These are phyloP conservation scores for Candidula unifasciata DNA, from an alignment of 2,888 invertebrate genomes.

Conservation along the genomic window DNA sequence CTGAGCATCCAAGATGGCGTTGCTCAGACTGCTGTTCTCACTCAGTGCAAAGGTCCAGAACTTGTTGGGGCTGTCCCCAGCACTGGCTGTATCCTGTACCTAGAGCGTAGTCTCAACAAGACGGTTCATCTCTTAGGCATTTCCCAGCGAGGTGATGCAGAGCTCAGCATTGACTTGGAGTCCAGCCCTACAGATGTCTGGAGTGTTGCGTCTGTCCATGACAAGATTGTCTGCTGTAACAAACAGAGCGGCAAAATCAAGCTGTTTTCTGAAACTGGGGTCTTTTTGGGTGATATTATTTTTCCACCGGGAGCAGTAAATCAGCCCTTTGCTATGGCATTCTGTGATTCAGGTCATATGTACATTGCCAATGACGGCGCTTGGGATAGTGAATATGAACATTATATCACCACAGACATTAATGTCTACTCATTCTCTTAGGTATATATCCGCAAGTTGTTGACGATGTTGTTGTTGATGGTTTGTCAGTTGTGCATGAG, in stretches of 20 bases:
- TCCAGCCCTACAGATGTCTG: slow-evolving; percentile 38
- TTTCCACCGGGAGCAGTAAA: slow-evolving; percentile 26
- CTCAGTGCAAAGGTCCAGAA: slow-evolving; percentile 34
- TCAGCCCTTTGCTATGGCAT: slow-evolving; percentile 44
- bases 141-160: slow-evolving; percentile 1
- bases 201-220: slow-evolving; percentile 36
- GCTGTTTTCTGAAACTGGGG: slow-evolving; percentile 19
- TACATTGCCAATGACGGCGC: slow-evolving; percentile 47
- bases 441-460: not conserved
- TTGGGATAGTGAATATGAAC: slow-evolving; percentile 45
- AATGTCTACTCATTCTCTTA: slow-evolving; percentile 40
- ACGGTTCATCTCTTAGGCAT: slow-evolving; percentile 29
- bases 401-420: slow-evolving; percentile 46
- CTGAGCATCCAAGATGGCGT: slow-evolving; percentile 29
- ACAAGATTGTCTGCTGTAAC: slow-evolving; percentile 40
- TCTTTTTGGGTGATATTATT: not conserved
- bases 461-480: not conserved
- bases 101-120: slow-evolving; percentile 26
- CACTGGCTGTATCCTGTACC: slow-evolving; percentile 31
- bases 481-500: not conserved
- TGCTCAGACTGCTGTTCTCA: slow-evolving; percentile 9
- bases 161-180: slow-evolving; percentile 17
- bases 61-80: slow-evolving; percentile 27
- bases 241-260: slow-evolving; percentile 37
- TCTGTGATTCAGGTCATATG: slow-evolving; percentile 32